Evolutionary conservation across 2,797 vertebrate species (phyloP).

Genomic region (Psittacula derbiana): DNA sequence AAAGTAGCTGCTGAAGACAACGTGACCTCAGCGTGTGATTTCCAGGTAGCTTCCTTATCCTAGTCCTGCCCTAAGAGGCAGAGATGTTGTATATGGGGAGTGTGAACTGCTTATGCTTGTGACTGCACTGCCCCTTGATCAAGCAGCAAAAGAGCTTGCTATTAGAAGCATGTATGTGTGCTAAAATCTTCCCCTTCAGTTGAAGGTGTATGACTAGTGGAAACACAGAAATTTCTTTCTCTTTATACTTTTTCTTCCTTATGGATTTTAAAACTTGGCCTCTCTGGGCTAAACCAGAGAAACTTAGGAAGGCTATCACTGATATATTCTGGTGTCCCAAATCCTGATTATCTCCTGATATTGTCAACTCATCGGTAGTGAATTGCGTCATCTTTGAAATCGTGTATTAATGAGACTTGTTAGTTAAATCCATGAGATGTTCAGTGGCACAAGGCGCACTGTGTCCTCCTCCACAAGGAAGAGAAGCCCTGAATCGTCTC

Average conservation of each 20-base stretch:
- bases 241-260: not conserved
- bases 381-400: not conserved
- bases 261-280: not conserved
- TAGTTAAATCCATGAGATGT: not conserved
- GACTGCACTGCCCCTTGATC: not conserved
- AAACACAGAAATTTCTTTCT: not conserved
- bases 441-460: not conserved
- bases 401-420: not conserved
- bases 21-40: not conserved
- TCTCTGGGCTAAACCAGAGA: not conserved
- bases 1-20: not conserved
- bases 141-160: not conserved
- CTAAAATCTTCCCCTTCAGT: not conserved
- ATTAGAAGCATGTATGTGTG: not conserved
- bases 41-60: not conserved
- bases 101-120: not conserved
- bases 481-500: not conserved
- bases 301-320: not conserved
- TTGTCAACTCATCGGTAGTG: not conserved
- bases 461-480: not conserved
- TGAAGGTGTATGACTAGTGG: not conserved
- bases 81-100: accelerated
- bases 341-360: not conserved
- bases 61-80: not conserved
- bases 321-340: not conserved